These are phyloP conservation scores for Cancer borealis DNA, from an alignment of 2,888 invertebrate genomes.

Conservation along the genomic window DNA sequence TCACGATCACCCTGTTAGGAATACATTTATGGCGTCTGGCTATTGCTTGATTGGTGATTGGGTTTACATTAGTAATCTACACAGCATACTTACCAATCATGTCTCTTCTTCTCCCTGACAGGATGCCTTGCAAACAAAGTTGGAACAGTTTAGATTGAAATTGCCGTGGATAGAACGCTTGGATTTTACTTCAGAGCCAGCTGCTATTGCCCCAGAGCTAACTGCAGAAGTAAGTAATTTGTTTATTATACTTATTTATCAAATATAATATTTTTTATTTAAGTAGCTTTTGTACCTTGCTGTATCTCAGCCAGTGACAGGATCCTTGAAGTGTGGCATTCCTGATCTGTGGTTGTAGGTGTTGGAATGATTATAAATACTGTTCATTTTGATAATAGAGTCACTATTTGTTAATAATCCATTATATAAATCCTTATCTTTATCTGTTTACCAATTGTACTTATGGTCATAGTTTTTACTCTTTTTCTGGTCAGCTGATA, in stretches of 20 bases:
- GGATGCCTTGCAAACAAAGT: slow-evolving; percentile 85
- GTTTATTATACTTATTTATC: background rate
- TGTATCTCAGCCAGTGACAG: no score
- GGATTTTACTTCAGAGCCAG: slow-evolving; percentile 88
- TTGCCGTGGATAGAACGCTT: slow-evolving; percentile 93
- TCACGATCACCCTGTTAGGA: no score
- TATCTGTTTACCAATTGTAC: background rate
- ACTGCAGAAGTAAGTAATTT: slow-evolving; percentile 82
- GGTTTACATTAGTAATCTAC: background rate
- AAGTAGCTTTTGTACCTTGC: no score
- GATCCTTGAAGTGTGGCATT: background rate
- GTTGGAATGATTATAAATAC: background rate
- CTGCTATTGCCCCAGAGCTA: slow-evolving; percentile 91
- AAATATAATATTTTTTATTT: background rate
- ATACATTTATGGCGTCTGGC: background rate
- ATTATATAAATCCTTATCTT: background rate
- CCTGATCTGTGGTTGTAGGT: background rate
- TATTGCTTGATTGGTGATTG: background rate
- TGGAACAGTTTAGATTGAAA: slow-evolving; percentile 86
- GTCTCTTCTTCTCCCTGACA: slow-evolving; percentile 74
- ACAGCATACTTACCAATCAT: background rate
- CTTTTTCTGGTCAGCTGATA: background rate
- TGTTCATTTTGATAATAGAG: background rate
- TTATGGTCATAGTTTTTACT: background rate
- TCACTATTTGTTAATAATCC: background rate